phyloP scores from a whole-genome alignment of 1,140 invertebrate species.

The Leptinotarsa lineolata region DNA sequence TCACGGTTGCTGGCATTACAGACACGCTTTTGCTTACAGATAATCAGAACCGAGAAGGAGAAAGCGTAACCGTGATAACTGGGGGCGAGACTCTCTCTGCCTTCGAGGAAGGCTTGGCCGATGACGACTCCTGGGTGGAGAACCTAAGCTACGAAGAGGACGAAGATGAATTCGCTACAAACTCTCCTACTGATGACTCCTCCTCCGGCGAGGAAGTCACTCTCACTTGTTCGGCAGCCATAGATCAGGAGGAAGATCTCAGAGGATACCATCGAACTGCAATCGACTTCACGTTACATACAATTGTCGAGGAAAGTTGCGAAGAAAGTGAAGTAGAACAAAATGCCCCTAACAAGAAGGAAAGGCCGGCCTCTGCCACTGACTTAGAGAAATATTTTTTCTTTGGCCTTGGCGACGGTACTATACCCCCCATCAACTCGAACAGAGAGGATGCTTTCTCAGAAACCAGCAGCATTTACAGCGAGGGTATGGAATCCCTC shows the following conservation, averaged over 20 bases:
- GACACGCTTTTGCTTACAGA: slow-evolving; percentile 39
- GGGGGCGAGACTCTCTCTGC: slow-evolving; percentile 68
- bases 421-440: slow-evolving; percentile 58
- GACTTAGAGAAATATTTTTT: slow-evolving; percentile 92
- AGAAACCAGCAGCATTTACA: slow-evolving; percentile 86
- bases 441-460: slow-evolving; percentile 73
- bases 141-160: slow-evolving; percentile 78
- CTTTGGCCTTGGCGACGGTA: slow-evolving; percentile 77
- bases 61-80: slow-evolving; percentile 66
- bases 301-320: slow-evolving; percentile 91
- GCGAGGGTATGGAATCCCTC: slow-evolving; percentile 76
- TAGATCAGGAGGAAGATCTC: slow-evolving; percentile 78
- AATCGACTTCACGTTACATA: slow-evolving; percentile 89
- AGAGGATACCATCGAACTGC: slow-evolving; percentile 77
- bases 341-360: slow-evolving; percentile 61
- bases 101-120: slow-evolving; percentile 80
- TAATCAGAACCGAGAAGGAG: slow-evolving; percentile 42
- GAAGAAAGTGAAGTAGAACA: slow-evolving; percentile 84
- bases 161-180: slow-evolving; percentile 65
- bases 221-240: slow-evolving; percentile 58
- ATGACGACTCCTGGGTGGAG: slow-evolving; percentile 87
- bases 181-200: slow-evolving; percentile 62
- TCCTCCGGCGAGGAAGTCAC: slow-evolving; percentile 63
- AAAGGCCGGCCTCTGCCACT: slow-evolving; percentile 71
- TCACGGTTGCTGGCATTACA: slow-evolving; percentile 54